Conservation (phyloP, 2,888 invertebrate genomes). For the Napeogenes inachia region DNA sequence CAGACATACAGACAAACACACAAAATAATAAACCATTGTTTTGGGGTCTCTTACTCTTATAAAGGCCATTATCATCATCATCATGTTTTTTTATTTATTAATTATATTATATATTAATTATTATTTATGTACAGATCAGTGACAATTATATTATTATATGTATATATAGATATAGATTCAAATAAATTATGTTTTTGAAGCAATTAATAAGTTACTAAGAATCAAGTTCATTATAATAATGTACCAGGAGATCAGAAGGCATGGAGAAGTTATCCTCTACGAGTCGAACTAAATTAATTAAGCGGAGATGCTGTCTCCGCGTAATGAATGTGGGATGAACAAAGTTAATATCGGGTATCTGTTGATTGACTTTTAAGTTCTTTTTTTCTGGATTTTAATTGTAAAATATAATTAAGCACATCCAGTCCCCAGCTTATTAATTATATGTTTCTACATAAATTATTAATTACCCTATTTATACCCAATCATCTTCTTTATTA, state of each 20-base stretch:
- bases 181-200: too few species aligned
- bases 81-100: too few species aligned
- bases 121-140: too few species aligned
- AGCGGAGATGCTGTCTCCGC: conserved; percentile 7
- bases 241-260: conserved; percentile 3
- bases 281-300: conserved; percentile 11
- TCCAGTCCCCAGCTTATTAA: background rate
- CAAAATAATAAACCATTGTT: too few species aligned
- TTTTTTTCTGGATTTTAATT: background rate
- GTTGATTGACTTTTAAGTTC: background rate
- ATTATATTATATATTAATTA: too few species aligned
- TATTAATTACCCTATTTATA: too few species aligned
- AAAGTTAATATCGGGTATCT: conserved; percentile 4
- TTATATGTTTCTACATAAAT: too few species aligned
- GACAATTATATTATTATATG: too few species aligned
- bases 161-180: background rate
- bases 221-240: background rate
- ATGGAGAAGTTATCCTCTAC: conserved; percentile 6
- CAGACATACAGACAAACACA: too few species aligned
- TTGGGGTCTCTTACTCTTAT: too few species aligned
- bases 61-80: too few species aligned
- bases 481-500: too few species aligned
- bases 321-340: conserved; percentile 6
- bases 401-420: background rate
- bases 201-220: background rate